These are phyloP conservation scores for Psittacula echo DNA, from an alignment of 2,797 vertebrate species.

Conservation along the genomic window DNA sequence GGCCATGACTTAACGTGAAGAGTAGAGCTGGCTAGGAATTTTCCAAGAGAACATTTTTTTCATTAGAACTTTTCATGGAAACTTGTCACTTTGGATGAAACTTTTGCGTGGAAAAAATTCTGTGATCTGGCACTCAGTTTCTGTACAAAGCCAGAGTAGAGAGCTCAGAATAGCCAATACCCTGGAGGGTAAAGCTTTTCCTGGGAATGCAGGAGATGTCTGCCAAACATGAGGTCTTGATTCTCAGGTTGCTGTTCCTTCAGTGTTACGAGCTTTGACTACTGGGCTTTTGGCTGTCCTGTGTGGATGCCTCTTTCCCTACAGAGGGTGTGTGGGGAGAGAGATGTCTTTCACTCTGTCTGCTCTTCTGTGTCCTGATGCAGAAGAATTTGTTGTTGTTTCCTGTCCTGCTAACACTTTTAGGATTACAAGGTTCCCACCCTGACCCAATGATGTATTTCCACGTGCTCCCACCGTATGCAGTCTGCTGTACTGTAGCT, in stretches of 20 bases:
- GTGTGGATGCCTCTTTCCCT: neutral
- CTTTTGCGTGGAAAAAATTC: conserved; percentile 23
- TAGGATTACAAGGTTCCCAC: neutral
- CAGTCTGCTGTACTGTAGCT: neutral
- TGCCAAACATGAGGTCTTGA: conserved; percentile 68
- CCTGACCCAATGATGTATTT: neutral
- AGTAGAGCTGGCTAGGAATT: conserved; percentile 56
- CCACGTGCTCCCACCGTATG: neutral
- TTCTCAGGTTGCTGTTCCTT: conserved; percentile 59
- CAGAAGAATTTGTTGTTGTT: neutral
- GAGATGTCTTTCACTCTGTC: neutral
- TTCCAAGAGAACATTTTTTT: conserved; percentile 52
- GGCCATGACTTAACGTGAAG: conserved; percentile 10
- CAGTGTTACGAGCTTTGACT: conserved; percentile 10
- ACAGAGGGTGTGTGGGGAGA: neutral
- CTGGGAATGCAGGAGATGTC: conserved; percentile 51
- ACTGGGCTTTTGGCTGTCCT: conserved; percentile 54
- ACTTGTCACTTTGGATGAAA: conserved; percentile 39
- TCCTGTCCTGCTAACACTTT: neutral
- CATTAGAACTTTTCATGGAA: conserved; percentile 46
- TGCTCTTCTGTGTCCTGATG: neutral
- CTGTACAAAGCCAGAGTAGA: conserved; percentile 28
- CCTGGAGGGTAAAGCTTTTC: conserved; percentile 39
- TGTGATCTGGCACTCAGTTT: conserved; percentile 42
- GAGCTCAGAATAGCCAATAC: conserved; percentile 50